Base-by-base conservation (phyloP, 1,140 invertebrate species). In the Formica exsecta region DNA sequence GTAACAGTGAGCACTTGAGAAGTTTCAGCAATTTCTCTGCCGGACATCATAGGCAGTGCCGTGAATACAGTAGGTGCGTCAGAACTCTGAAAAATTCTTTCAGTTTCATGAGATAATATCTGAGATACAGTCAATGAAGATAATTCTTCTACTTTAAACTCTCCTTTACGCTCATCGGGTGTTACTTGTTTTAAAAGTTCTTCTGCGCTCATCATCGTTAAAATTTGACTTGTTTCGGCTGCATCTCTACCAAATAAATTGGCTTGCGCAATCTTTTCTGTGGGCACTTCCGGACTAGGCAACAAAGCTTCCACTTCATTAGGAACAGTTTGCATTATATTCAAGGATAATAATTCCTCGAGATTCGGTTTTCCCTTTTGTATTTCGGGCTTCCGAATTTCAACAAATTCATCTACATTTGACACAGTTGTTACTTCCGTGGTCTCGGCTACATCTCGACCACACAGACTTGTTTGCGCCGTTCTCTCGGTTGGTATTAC, bases 11-110 rank as follows among this genome's bases (percentile, higher is more conserved):
- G 38, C 38, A 93, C 74, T 81, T 95, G 92, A 64, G 61, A 92
- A 19, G 88, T 92, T 83, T 95, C 85, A 0, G 93, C 93, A 6
- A 93, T 87, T 89, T 95, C 92, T 87, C 93, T 92, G 7, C 94
- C 92, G 0, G 73, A 73, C 1, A 94, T 29, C 7, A 84, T 66
- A 41, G 91, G 54, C 9, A 85, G 68, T 19, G 94, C 94, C 11
- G 57, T 92, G 3, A 86, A 87, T 25, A 41, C 13, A 13, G 44
- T 86, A 4, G 92, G 91, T 32, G 79, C 57, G 41, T 87, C 73
- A 11, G 44, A 1, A 62, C 51, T 87, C 11, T 85, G 66, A 11
- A 93, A 89, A 0, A 38, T 44, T 44, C 87, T 65, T 80, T 93
- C 94, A 0, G 85, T 84, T 87, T 94, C 93, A 74, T 92, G 88